These are phyloP conservation scores for Platycheirus rosarum DNA, from an alignment of 2,888 invertebrate genomes.

Conservation along the genomic window DNA sequence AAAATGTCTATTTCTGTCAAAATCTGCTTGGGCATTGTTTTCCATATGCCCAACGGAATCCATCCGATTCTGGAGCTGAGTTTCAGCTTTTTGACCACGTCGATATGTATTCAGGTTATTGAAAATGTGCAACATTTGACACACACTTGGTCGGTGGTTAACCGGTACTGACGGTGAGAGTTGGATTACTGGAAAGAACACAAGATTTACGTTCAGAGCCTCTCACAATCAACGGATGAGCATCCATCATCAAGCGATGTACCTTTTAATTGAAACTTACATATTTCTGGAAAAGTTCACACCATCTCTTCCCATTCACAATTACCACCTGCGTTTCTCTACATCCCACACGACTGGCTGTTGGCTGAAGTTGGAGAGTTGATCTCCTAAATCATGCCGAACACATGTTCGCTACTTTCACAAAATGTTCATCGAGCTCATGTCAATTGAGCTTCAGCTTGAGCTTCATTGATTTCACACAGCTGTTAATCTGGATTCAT, in stretches of 20 bases:
- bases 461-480: constrained; percentile 63
- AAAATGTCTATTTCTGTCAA: no score
- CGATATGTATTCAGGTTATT: no score
- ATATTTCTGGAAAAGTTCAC: constrained; percentile 20
- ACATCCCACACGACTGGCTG: constrained; percentile 38
- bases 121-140: no score
- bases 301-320: constrained; percentile 32
- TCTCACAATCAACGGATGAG: neutral
- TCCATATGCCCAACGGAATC: no score
- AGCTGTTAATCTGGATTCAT: constrained; percentile 72
- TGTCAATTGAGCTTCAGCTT: constrained; percentile 72
- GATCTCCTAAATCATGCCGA: constrained; percentile 64
- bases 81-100: no score
- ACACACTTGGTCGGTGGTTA: no score
- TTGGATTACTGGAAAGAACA: no score
- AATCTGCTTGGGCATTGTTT: no score
- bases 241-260: neutral
- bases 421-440: constrained; percentile 70
- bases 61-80: no score
- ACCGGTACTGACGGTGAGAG: no score
- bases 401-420: constrained; percentile 72
- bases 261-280: neutral
- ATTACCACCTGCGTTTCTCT: constrained; percentile 63
- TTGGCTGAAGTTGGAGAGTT: constrained; percentile 49
- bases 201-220: no score